A percentile compares a stretch with the other conserved stretches of the same genome.
Evolutionary conservation across 2,113 vertebrate species (phyloP).

Genomic region (Lanius ludovicianus): DNA sequence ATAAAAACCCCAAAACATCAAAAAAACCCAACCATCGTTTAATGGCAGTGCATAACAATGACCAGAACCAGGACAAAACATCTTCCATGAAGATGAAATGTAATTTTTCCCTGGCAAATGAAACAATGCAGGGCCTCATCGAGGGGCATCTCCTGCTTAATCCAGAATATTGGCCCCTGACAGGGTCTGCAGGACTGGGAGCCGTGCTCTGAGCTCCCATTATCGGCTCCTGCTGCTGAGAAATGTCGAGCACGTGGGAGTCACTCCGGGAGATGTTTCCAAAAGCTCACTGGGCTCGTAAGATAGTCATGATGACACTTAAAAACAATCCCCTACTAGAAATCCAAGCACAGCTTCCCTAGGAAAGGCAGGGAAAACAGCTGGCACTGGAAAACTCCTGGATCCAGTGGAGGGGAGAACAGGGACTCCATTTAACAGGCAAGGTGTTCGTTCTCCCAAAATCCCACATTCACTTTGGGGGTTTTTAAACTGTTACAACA

Average conservation of each 20-base stretch:
- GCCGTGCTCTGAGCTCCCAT: not conserved
- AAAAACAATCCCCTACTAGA: not conserved
- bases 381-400: not conserved
- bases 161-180: not conserved
- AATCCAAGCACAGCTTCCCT: not conserved
- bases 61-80: not conserved
- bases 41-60: rapidly evolving
- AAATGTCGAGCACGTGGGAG: not conserved
- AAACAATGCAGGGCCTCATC: not conserved
- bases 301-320: not conserved
- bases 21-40: rapidly evolving
- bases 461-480: rapidly evolving
- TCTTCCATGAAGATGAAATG: not conserved
- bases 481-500: not conserved
- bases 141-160: not conserved
- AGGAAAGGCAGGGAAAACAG: not conserved
- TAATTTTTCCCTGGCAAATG: not conserved
- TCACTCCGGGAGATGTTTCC: not conserved
- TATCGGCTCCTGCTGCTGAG: not conserved
- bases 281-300: not conserved
- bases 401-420: not conserved
- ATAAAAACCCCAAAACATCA: rapidly evolving
- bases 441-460: not conserved
- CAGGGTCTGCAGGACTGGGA: not conserved
- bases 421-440: not conserved